A percentile compares a stretch with the other conserved stretches of the same genome.
phyloP scores from a whole-genome alignment of 2,113 vertebrate species.

The Ciconia maguari region DNA sequence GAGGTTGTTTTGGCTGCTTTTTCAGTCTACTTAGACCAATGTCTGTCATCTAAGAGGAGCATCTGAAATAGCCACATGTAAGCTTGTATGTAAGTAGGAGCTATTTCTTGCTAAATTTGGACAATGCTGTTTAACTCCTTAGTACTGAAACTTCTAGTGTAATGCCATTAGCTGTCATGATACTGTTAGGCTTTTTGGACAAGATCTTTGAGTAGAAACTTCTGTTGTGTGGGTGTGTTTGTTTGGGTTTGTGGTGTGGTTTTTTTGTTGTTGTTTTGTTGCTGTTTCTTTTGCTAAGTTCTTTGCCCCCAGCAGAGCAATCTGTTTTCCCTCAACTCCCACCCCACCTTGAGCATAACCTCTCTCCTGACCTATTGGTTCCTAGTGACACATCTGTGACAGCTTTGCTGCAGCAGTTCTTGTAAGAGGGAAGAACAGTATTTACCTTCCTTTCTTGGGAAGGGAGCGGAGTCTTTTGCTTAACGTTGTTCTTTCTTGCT shows the following conservation, averaged over 20 bases:
- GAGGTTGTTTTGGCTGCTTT: not conserved
- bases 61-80: not conserved
- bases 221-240: not conserved
- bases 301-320: not conserved
- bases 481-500: not conserved
- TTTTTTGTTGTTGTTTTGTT: not conserved
- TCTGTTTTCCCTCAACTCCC: not conserved
- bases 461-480: not conserved
- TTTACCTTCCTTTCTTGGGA: not conserved
- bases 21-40: not conserved
- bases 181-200: not conserved
- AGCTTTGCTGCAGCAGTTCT: not conserved
- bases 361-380: not conserved
- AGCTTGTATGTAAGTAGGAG: not conserved
- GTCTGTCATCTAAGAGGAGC: not conserved
- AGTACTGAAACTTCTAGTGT: not conserved
- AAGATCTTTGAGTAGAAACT: not conserved
- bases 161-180: not conserved
- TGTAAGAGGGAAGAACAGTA: not conserved
- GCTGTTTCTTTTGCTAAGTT: not conserved
- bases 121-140: not conserved
- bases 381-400: not conserved
- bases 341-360: not conserved
- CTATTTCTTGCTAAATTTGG: not conserved
- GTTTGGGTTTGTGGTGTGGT: rapidly evolving